Base-by-base conservation (phyloP, 2,888 invertebrate genomes). In the Diaphora mendica region DNA sequence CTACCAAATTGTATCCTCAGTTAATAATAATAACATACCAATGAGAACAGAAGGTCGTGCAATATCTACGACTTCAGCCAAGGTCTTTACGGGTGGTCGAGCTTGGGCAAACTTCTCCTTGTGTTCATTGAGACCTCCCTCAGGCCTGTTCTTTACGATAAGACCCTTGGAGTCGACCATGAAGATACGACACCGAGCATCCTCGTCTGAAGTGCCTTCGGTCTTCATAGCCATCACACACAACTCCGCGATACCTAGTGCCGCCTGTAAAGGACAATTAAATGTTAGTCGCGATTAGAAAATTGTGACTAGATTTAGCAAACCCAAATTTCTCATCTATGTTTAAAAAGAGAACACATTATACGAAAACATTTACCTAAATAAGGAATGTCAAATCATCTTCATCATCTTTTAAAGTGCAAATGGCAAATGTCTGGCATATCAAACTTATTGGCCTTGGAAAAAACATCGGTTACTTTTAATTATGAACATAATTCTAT, bases 141-240 rank as follows among this genome's bases (percentile, higher is more conserved):
- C 97, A 11, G 98, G 98, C 68, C 99, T 81, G 93, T 98, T 95
- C 92, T 97, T 98, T 0, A 99, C 99, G 88, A 99, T 97, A 33
- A 99, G 96, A 0, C 99, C 99, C 87, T 98, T 98, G 39, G 99
- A 99, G 94, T 99, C 99, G 68, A 99, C 98, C 97, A 99, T 97
- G 98, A 98, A 99, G 87, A 99, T 98, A 88, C 97, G 97, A 3
- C 92, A 92, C 75, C 97, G 96, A 0, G 99, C 99, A 11, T 98
- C 98, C 44, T 96, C 96, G 35, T 97, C 96, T 0, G 96, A 88
- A 0, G 97, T 94, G 7, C 99, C 99, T 89, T 99, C 99, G 55
- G 97, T 96, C 87, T 96, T 95, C 99, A 99, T 99, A 11, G 99
- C 99, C 97, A 98, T 98, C 23, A 98, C 97, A 87, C 99, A 97